Evolutionary conservation across 2,888 invertebrate genomes (phyloP).

Genomic region (Mesochorus sp.): DNA sequence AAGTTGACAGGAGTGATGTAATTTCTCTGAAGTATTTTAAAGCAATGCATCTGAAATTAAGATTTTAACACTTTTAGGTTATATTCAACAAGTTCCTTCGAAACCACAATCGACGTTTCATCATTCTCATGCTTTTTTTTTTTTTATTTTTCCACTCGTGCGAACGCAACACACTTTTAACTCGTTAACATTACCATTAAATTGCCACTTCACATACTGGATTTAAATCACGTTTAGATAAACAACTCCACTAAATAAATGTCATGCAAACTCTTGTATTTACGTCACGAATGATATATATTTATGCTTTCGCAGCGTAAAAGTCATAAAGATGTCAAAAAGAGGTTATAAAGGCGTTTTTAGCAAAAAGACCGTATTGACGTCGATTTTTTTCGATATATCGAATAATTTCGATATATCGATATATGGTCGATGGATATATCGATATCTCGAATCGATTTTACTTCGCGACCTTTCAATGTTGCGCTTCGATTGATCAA

Average conservation of each 20-base stretch:
- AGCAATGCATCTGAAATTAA: constrained; percentile 77
- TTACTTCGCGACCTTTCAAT: no score
- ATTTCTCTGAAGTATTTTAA: constrained; percentile 73
- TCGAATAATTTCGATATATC: no score
- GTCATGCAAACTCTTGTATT: constrained; percentile 59
- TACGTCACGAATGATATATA: no score
- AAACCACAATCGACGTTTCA: neutral
- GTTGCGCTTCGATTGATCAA: no score
- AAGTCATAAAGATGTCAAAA: no score
- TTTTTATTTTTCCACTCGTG: no score
- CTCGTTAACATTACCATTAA: constrained; percentile 45
- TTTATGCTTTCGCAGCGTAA: constrained; percentile 9
- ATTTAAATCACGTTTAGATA: constrained; percentile 47
- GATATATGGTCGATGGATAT: no score
- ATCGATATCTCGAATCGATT: no score
- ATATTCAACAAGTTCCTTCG: constrained; percentile 39
- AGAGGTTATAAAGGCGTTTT: no score
- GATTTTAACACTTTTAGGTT: constrained; percentile 53
- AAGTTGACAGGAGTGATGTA: constrained; percentile 69
- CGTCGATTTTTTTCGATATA: no score
- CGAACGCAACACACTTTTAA: neutral
- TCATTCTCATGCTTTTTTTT: neutral
- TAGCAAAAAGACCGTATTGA: no score
- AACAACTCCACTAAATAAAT: constrained; percentile 47
- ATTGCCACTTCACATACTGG: constrained; percentile 61